These are phyloP conservation scores for Drosophila ambigua DNA, from an alignment of 1,140 invertebrate species.

Conservation along the genomic window DNA sequence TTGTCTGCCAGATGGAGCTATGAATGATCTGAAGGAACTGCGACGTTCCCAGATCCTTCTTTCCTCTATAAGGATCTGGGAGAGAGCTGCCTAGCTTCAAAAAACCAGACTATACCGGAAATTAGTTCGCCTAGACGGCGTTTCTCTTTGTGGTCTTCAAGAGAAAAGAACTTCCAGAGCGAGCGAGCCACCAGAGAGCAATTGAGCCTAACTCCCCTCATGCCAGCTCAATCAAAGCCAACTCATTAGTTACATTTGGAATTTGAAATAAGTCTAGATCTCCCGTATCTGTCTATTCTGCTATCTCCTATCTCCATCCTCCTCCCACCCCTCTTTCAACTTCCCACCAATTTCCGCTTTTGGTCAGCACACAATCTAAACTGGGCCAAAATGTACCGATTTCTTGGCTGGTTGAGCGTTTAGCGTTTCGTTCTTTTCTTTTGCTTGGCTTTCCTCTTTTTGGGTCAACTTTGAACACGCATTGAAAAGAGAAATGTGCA, in stretches of 20 bases:
- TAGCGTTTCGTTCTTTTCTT: conserved; percentile 19
- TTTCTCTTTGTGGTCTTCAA: too few species aligned
- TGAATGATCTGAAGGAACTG: too few species aligned
- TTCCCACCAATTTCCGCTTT: conserved; percentile 42
- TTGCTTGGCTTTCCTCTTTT: conserved; percentile 14
- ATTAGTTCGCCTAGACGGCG: too few species aligned
- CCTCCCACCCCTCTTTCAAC: conserved; percentile 5
- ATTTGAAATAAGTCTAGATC: conserved; percentile 32
- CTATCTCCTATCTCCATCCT: too few species aligned
- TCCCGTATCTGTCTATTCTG: too few species aligned
- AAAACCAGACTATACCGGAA: too few species aligned
- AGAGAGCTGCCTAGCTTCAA: too few species aligned
- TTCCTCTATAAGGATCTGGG: too few species aligned
- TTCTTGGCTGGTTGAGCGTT: conserved; percentile 20
- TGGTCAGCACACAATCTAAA: conserved; percentile 11
- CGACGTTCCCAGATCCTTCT: too few species aligned
- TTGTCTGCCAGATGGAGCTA: too few species aligned
- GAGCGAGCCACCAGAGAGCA: conserved; percentile 14
- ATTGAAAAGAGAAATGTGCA: conserved; percentile 48
- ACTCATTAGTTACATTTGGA: conserved; percentile 46
- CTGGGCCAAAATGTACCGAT: conserved; percentile 43
- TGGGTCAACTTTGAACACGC: conserved; percentile 44
- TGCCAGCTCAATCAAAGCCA: conserved; percentile 29
- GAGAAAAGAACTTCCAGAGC: background rate
- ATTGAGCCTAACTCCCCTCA: conserved; percentile 27